Base-by-base conservation (phyloP, 2,797 vertebrate species). In the Karalla daura region DNA sequence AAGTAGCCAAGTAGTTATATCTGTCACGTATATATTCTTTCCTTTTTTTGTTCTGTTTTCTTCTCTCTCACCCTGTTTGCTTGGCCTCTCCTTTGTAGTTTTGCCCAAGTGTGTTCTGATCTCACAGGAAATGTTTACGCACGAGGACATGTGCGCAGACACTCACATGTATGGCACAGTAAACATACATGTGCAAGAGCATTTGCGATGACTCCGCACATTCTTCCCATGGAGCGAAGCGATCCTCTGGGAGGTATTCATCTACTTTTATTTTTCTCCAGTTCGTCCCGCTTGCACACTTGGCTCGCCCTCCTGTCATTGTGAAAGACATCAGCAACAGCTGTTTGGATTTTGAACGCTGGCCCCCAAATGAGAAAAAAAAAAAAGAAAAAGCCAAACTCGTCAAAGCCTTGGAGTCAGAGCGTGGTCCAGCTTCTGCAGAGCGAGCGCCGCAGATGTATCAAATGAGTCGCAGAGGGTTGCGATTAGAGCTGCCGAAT, bases 311-410 rank as follows among this genome's bases (percentile, higher is more conserved):
- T n/a, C 14, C 46, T 4, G 39, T 30, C 13, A 0, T 80, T 71
- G 55, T 52, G 74, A 63, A 84, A 84, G 46, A 43, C 23, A 0
- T 51, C 41, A 28, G 40, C 35, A 49, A 18, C 62, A 45, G 50
- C 46, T 35, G 54, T 63, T 65, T 60, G 63, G 71, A 63, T 63
- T 73, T 84, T 72, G 28, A 55, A 50, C 59, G 0, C 49, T 43
- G 59, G 12, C 66, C 9, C 23, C 24, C 8, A 43, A 54, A 17
- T 23, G 7, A 2, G 15, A 5, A 2, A 25, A 27, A 5, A 14
- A 35, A 46, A 49, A 49, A 41, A 33, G 25, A 8, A 45, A 51
- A 39, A 63, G 9, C 14, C 14, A 4, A 4, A 20, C 27, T 12
- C 6, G 13, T 23, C 10, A 23, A 37, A 54, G 41, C 36, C 10